A percentile compares a stretch with the other conserved stretches of the same genome.
These are phyloP conservation scores for Axis porcinus DNA, from an alignment of 2,113 vertebrate species.

Conservation along the genomic window DNA sequence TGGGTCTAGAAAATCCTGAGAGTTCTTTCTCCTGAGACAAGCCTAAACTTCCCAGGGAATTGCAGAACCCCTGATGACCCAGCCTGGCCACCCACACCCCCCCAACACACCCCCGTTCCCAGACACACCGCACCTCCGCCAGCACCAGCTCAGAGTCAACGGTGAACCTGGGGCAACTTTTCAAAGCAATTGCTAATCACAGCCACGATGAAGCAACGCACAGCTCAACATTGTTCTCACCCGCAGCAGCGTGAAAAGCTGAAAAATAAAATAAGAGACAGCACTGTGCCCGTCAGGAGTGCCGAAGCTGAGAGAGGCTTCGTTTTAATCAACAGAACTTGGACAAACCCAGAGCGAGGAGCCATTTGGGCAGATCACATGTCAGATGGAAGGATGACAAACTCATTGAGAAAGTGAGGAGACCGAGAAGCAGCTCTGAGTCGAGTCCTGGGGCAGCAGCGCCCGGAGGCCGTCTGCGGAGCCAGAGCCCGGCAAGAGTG, in stretches of 20 bases:
- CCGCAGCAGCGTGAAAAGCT: no score
- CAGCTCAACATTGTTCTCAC: fast-evolving
- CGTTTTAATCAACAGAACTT: fast-evolving
- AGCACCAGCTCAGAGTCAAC: no score
- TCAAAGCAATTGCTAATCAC: neutral
- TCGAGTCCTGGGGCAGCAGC: fast-evolving
- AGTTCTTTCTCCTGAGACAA: neutral
- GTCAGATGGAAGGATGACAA: fast-evolving
- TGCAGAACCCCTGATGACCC: neutral
- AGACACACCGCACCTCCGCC: fast-evolving
- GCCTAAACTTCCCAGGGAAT: neutral
- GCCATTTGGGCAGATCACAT: fast-evolving
- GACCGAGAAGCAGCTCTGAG: fast-evolving
- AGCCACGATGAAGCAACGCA: neutral
- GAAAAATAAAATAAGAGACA: fast-evolving
- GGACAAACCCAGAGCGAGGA: fast-evolving
- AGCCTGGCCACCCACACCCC: neutral
- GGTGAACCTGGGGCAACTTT: neutral
- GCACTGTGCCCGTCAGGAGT: fast-evolving
- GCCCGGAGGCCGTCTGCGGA: fast-evolving
- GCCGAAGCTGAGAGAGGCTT: fast-evolving
- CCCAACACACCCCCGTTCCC: fast-evolving
- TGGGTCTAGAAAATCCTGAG: fast-evolving
- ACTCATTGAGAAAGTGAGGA: fast-evolving
- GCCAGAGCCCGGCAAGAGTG: fast-evolving